Evolutionary conservation across 2,888 invertebrate species (phyloP), one percentile per base, ranked within the genome.

Genomic region (Sinhomidia bicolor): DNA sequence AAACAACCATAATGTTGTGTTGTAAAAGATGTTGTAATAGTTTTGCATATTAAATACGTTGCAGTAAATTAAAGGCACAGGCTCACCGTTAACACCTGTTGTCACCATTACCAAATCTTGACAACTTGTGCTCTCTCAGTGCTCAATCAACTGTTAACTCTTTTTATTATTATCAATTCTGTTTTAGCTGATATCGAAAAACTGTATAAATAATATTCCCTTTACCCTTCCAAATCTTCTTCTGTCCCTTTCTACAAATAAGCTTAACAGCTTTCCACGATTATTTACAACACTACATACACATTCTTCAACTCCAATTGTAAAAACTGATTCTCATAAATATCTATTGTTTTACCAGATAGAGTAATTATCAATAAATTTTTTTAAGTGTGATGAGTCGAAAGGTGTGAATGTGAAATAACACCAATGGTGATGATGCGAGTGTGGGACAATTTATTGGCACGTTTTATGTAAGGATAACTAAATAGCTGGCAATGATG

Each of bases 391-490:
- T 68, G 36, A 68, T 36, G 17, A 68, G 68, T 36, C 1, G n/a
- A 20, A n/a, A 29, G 36, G 68, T 68, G 68, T 36, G 68, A 68
- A 36, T 36, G n/a, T 36, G 41, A 14, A 3, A 60, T 20, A 20
- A n/a, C 32, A n/a, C n/a, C n/a, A n/a, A n/a, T 20, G 68, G 20
- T 26, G 1, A 20, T 36, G 17, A 71, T 41, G 36, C 1, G 20
- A 71, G 20, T 14, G 20, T 17, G 36, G 4, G 20, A 71, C 20
- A 71, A 17, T 68, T 68, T 71, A 41, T 71, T 71, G 68, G 36
- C 17, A 68, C 36, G 41, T 71, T 71, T 71, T 71, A 7, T 36
- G 65, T 5, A 20, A 36, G 23, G 20, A 9, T 20, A 1, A 36
- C 41, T 68, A n/a, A n/a, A n/a, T n/a, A 32, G 14, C 9, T 32